Evolutionary conservation across 2,797 vertebrate species (phyloP), one percentile per base, ranked within the genome.

Genomic region (Enteromius trimaculatus): DNA sequence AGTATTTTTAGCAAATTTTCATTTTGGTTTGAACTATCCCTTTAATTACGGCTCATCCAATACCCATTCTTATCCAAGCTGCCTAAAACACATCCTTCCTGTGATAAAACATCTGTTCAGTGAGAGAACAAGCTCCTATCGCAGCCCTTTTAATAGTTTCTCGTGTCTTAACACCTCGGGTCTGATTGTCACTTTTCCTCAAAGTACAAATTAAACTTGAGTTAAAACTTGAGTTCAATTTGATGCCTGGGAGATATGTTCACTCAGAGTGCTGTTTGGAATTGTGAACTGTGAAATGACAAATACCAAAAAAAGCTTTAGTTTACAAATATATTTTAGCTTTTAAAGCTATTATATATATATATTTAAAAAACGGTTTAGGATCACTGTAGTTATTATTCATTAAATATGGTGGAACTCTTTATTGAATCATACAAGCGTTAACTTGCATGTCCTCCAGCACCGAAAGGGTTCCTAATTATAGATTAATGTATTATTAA

Each of bases 401-500:
- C 6, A 39, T 75, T 69, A 58, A 76, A 77, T 44, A 77, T 29
- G 37, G 34, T 29, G 66, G 58, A 80, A 60, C 7, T 58, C 29
- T 62, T 70, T 80, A 66, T 80, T 80, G 23, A 13, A 69, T 68
- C 37, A 58, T 42, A 58, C 65, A 44, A 77, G 31, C 17, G 3
- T 39, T 82, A 37, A 21, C 75, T 55, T 47, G 31, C 31, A 60
- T 62, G 64, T 70, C 81, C 81, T 70, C 51, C 53, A 62, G 75
- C 75, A 47, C 19, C 49, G 65, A 83, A 83, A 70, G 60, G 29
- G 37, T 60, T 39, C 14, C 29, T 83, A 83, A 83, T 78, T 83
- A 77, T 83, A 83, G 74, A 77, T 83, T 78, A 78, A 78, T 58
- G 9, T 69, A 78, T 47, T 83, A 58, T 60, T 83, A 77, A 78